Evolutionary conservation across 2,113 vertebrate species (phyloP), one percentile per base, ranked within the genome.

Genomic region (Pygathrix nemaeus): DNA sequence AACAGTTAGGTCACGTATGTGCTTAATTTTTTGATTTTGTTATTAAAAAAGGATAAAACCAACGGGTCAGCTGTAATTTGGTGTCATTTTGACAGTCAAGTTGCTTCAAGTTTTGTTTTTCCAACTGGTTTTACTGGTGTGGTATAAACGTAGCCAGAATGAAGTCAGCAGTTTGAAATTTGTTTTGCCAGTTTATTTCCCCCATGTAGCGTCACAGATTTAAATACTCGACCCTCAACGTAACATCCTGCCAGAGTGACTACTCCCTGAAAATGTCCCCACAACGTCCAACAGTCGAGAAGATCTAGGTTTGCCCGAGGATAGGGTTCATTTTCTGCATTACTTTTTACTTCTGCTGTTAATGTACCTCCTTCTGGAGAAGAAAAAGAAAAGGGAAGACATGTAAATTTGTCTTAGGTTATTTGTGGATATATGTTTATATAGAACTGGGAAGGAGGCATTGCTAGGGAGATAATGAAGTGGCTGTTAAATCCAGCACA

Each of bases 161-260:
- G 97, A 97, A 92, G 76, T 96, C 80, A 96, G 57, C 84, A 93
- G 55, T 92, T 83, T 80, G 57, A 92, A 78, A 96, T 95, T 79
- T 88, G 92, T 97, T 86, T 92, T 92, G 75, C 88, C 61, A 76
- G 55, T 93, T 93, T 94, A 40, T 93, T 96, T 97, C 89, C 78
- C 57, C 59, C 57, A 59, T 79, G 61, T n/a, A 55, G 57, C 76
- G 23, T 97, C 79, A 27, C n/a, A 32, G 79, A 93, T 94, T 80
- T 43, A 94, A 75, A 81, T 30, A 30, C 48, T 83, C 0, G 17
- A 59, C 59, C 86, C 75, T 97, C 82, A 45, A 9, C 38, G 17
- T 64, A 68, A 80, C 45, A 78, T 82, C 80, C 52, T 45, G 50
- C 30, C 50, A 20, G 80, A 73, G 32, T 55, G 9, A n/a, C 68